phyloP scores from a whole-genome alignment of 2,888 invertebrate genomes.

The Cryptus viduatorius region DNA sequence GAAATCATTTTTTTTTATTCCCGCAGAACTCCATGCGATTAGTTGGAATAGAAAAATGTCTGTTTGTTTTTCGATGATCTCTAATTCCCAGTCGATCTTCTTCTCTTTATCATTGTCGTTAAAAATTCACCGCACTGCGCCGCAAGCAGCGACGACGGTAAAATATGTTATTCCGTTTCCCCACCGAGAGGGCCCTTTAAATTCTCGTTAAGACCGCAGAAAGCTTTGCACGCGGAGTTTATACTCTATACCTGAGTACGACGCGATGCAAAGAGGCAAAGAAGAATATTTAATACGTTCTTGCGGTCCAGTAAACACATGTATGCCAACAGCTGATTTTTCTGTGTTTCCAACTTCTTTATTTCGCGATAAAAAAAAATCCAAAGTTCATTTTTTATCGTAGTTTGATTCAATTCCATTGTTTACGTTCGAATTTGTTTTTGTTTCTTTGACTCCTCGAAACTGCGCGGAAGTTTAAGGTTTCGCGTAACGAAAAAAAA shows the following conservation, averaged over 20 bases:
- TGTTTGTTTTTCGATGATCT: not conserved
- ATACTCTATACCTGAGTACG: not conserved
- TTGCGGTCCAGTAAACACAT: constrained; percentile 39
- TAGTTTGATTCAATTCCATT: not conserved
- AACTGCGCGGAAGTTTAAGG: not conserved
- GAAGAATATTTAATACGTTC: constrained; percentile 34
- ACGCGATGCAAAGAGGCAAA: not conserved
- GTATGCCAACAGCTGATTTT: not conserved
- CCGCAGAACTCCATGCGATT: constrained; percentile 16
- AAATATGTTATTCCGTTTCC: constrained; percentile 38
- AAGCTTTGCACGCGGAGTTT: not conserved
- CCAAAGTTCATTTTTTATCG: not conserved
- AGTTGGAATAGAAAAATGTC: not conserved
- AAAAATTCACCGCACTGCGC: constrained; percentile 19
- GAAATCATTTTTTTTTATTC: constrained; percentile 26
- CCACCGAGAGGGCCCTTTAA: constrained; percentile 61
- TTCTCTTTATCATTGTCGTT: not conserved
- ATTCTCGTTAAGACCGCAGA: constrained; percentile 70
- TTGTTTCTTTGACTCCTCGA: not conserved
- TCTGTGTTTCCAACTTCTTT: not conserved
- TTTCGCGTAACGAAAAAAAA: constrained; percentile 31
- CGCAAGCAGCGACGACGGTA: constrained; percentile 23
- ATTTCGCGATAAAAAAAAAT: not conserved
- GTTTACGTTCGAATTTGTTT: not conserved
- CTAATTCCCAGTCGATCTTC: not conserved